These are phyloP conservation scores for Noturus placidus DNA, from an alignment of 2,113 vertebrate genomes.

Conservation along the genomic window DNA sequence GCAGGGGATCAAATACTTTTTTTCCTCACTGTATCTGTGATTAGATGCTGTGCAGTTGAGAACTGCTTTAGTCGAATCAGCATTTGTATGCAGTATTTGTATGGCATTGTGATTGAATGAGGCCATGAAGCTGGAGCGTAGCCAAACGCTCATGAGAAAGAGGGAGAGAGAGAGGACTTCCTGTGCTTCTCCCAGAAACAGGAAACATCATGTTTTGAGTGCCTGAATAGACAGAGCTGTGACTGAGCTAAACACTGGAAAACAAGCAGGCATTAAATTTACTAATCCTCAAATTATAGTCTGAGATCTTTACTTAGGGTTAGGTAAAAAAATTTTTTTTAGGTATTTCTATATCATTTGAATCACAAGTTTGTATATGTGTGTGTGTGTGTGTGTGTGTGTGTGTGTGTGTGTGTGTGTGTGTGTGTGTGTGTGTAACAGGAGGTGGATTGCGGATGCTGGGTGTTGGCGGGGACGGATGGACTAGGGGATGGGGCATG, in stretches of 20 bases:
- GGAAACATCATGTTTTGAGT: constrained; percentile 56
- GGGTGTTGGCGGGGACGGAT: not conserved
- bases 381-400: constrained; percentile 14
- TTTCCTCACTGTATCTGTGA: too few relatives aligned
- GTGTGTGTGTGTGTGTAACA: not conserved
- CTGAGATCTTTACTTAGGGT: not conserved
- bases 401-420: constrained; percentile 9
- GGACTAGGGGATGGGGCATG: not conserved
- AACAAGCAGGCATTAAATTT: constrained; percentile 17
- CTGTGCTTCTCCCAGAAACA: constrained; percentile 59
- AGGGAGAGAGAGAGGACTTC: constrained; percentile 54
- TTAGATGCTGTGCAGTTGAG: not conserved
- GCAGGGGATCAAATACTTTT: too few relatives aligned
- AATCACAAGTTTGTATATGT: not conserved
- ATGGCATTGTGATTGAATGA: constrained; percentile 32
- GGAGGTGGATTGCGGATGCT: not conserved
- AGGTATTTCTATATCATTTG: not conserved
- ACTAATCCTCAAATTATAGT: constrained; percentile 22
- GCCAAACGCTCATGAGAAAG: constrained; percentile 46
- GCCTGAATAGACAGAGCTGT: constrained; percentile 49
- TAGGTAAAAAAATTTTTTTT: too few relatives aligned
- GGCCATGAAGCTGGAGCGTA: constrained; percentile 29
- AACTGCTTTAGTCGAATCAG: constrained; percentile 17
- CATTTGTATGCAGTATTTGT: constrained; percentile 39
- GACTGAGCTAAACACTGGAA: constrained; percentile 22